Percentiles rank a stretch among this genome's conserved stretches.
Conservation (phyloP, 2,797 vertebrate genomes). For the Spinus pinus region DNA sequence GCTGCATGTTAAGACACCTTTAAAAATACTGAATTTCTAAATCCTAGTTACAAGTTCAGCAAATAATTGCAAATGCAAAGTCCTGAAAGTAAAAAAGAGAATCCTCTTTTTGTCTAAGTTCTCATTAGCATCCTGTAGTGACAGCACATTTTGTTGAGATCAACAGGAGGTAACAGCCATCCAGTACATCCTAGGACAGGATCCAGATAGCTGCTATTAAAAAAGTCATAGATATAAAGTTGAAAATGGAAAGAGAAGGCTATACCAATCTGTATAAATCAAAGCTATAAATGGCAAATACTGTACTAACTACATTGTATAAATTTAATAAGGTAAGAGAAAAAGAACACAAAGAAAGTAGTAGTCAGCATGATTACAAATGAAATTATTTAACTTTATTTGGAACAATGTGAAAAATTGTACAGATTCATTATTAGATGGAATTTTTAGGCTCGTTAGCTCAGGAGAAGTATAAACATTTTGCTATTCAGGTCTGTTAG, state of each 20-base stretch:
- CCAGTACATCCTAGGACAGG: background rate
- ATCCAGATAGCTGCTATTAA: background rate
- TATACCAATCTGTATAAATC: background rate
- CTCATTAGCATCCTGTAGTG: background rate
- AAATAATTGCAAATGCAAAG: background rate
- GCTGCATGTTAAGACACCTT: background rate
- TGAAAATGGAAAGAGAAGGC: background rate
- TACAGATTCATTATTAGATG: background rate
- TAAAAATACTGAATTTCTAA: background rate
- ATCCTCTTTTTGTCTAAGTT: background rate
- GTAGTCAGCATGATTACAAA: background rate
- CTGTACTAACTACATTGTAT: background rate
- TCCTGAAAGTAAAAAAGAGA: background rate
- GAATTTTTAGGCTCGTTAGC: background rate
- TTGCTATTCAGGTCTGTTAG: background rate
- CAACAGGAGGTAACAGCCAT: background rate
- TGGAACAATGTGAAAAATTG: background rate
- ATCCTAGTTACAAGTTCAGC: background rate
- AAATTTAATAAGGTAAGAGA: conserved; percentile 27
- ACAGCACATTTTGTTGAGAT: background rate
- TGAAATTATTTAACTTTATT: background rate
- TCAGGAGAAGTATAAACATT: background rate
- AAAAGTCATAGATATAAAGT: background rate
- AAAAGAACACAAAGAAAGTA: background rate
- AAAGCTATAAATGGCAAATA: conserved; percentile 11